Percentiles rank a stretch among this genome's conserved stretches.
These are phyloP conservation scores for Podarcis siculus DNA, from an alignment of 2,797 vertebrate species.

Conservation along the genomic window DNA sequence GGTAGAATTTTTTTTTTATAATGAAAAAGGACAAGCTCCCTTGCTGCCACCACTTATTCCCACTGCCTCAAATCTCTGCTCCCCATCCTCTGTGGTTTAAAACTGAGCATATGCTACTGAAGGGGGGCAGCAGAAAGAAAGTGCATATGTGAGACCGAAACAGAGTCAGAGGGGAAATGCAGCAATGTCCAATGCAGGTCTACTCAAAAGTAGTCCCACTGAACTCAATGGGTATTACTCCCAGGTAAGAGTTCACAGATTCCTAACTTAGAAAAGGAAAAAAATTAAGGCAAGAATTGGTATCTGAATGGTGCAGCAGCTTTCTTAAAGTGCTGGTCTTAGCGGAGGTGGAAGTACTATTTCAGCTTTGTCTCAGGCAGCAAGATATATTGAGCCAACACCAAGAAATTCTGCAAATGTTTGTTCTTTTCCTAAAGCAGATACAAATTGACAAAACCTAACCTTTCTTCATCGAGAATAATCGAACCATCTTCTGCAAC, in stretches of 20 bases:
- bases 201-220: too few relatives aligned
- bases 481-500: slow-evolving; percentile 97
- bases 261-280: neutral
- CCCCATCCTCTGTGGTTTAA: neutral
- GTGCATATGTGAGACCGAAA: neutral
- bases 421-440: neutral
- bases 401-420: neutral
- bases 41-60: neutral
- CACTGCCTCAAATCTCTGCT: neutral
- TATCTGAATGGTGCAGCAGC: neutral
- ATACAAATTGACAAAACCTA: slow-evolving; percentile 36
- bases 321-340: neutral
- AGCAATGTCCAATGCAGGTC: too few relatives aligned
- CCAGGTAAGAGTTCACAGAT: too few relatives aligned
- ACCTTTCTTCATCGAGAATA: slow-evolving; percentile 98
- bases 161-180: too few relatives aligned
- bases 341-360: neutral
- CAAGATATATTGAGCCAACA: neutral
- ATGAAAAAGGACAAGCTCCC: neutral
- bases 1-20: neutral
- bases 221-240: neutral
- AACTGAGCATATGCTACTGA: neutral
- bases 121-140: neutral
- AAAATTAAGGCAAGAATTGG: neutral
- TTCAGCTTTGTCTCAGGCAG: neutral